Base-by-base conservation (phyloP, 2,888 invertebrate genomes). In the Halictus ligatus region DNA sequence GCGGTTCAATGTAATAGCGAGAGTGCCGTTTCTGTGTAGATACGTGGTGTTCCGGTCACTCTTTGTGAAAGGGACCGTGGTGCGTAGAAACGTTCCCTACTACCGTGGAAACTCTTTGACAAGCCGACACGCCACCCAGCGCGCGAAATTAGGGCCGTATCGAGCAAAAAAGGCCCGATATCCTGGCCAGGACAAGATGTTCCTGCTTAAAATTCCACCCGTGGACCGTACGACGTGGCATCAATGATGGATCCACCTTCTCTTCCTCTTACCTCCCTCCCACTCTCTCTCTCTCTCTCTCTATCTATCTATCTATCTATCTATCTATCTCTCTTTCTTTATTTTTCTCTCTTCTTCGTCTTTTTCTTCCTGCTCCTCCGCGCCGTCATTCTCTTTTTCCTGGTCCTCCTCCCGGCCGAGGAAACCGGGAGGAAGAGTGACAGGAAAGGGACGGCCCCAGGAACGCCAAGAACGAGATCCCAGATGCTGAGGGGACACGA, bases 91-190 rank as follows among this genome's bases (percentile, higher is more conserved):
- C 78, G 71, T 83, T 83, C 74, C 76, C 84, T 75, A 85, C 84
- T 81, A 80, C 81, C 82, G 82, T 82, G 86, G 79, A 84, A 87
- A 86, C 81, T 88, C 91, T 93, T 93, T 93, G 93, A 93, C 92
- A 92, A 92, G 92, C 92, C 93, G 93, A 92, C 92, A 90, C 92
- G 92, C 93, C 93, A 93, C 94, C 93, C 94, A 93, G 86, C 92
- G 94, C 92, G 94, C 92, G 92, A 94, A 94, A 93, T 94, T 93
- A 93, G 93, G 92, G 88, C 89, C 88, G 87, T 89, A 90, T 89
- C 89, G 89, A 86, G 89, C 89, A 93, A 94, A 94, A 93, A 93
- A 88, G 87, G 79, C 74, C 88, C 89, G 89, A 92, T 91, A 89
- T 90, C 88, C 88, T 48, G 86, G 75, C 85, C 83, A 81, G 88